phyloP scores from a whole-genome alignment of 2,113 vertebrate species.

The Sprattus sprattus region DNA sequence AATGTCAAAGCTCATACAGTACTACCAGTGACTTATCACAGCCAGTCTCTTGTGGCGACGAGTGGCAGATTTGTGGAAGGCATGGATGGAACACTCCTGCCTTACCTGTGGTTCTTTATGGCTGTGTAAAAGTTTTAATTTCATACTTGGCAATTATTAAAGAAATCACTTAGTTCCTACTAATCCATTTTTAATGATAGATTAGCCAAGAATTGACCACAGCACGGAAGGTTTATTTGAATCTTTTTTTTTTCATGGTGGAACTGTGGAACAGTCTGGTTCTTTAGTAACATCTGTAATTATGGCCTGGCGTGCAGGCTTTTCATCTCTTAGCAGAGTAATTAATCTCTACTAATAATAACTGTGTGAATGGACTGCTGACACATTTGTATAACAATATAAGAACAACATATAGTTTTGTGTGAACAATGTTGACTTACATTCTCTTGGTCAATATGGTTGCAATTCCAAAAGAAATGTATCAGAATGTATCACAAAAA shows the following conservation, averaged over 20 bases:
- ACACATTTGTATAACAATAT: neutral
- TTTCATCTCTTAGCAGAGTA: neutral
- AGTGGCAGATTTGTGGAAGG: slow-evolving; percentile 51
- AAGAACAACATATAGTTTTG: neutral
- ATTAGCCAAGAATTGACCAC: slow-evolving; percentile 41
- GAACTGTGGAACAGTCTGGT: neutral
- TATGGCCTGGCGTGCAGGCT: neutral
- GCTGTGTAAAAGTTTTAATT: slow-evolving; percentile 50
- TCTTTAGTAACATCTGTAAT: neutral
- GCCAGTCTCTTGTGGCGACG: slow-evolving; percentile 52
- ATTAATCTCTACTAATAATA: neutral
- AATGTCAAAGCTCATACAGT: slow-evolving; percentile 60
- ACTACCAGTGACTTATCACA: slow-evolving; percentile 57
- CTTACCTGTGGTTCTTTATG: slow-evolving; percentile 39
- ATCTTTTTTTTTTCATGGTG: neutral
- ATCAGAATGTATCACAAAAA: neutral
- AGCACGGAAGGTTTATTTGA: neutral
- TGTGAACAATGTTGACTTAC: neutral
- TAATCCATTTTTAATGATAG: slow-evolving; percentile 53
- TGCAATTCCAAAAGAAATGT: neutral
- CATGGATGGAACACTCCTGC: slow-evolving; percentile 46
- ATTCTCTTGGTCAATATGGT: neutral
- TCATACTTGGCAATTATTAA: slow-evolving; percentile 47
- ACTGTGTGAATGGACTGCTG: neutral
- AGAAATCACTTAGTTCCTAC: slow-evolving; percentile 46